Evolutionary conservation across 2,888 invertebrate genomes (phyloP).

Genomic region (Desoria tigrina): DNA sequence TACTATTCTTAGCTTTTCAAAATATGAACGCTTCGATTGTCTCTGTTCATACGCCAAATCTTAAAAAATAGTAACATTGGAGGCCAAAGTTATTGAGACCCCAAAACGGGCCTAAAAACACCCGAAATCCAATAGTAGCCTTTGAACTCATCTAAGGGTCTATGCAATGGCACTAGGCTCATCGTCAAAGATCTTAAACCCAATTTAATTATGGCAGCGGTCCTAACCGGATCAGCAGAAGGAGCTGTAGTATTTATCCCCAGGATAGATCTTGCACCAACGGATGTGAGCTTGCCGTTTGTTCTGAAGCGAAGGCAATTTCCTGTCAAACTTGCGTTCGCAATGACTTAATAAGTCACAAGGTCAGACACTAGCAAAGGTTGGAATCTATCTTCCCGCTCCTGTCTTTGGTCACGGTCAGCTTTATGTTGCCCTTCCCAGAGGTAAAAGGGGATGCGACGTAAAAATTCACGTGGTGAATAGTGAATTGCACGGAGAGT

Average conservation of each 20-base stretch:
- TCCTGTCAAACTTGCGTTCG: slow-evolving; percentile 35
- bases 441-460: slow-evolving; percentile 2
- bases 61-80: no score
- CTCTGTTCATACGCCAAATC: no score
- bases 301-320: slow-evolving; percentile 39
- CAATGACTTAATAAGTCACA: slow-evolving; percentile 41
- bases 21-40: no score
- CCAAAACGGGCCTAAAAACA: no score
- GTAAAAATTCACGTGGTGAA: no score
- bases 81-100: no score
- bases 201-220: slow-evolving; percentile 34
- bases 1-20: no score
- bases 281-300: slow-evolving; percentile 28
- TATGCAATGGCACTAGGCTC: slow-evolving; percentile 50
- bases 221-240: slow-evolving; percentile 23
- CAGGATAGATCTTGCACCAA: slow-evolving; percentile 30
- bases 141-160: slow-evolving; percentile 34
- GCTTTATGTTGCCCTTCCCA: slow-evolving; percentile 34
- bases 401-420: slow-evolving; percentile 41
- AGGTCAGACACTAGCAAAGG: slow-evolving; percentile 31
- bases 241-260: slow-evolving; percentile 39
- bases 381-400: slow-evolving; percentile 15
- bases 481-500: no score
- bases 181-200: slow-evolving; percentile 28
- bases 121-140: no score